phyloP scores from a whole-genome alignment of 2,888 invertebrate genomes.

The Caenorhabditis panamensis region DNA sequence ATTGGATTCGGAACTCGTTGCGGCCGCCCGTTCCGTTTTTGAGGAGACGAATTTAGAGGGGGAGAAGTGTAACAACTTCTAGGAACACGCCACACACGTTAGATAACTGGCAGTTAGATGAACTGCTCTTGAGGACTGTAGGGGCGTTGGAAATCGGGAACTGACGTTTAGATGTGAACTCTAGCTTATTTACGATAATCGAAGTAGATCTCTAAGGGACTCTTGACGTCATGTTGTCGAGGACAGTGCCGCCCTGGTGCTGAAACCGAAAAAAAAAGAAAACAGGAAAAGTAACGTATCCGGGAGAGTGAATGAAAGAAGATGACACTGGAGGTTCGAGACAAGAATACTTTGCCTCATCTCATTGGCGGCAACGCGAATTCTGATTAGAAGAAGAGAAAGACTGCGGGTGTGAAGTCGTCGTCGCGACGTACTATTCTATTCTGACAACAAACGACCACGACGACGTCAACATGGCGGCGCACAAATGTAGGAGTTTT shows the following conservation, averaged over 20 bases:
- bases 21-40: neutral
- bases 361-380: neutral
- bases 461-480: conserved; percentile 48
- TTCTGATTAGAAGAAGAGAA: conserved; percentile 43
- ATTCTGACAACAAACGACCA: conserved; percentile 55
- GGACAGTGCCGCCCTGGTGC: too few species aligned
- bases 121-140: too few species aligned
- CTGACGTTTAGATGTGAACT: too few species aligned
- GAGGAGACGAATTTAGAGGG: neutral
- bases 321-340: too few species aligned
- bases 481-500: conserved; percentile 48
- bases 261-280: too few species aligned
- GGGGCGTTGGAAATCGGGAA: too few species aligned
- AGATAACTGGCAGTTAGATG: too few species aligned
- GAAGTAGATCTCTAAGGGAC: too few species aligned
- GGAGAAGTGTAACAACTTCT: neutral
- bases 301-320: too few species aligned
- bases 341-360: neutral
- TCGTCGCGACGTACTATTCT: conserved; percentile 53
- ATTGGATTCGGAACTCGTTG: conserved; percentile 14
- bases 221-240: too few species aligned
- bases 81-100: neutral
- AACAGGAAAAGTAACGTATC: too few species aligned
- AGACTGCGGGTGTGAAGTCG: conserved; percentile 25
- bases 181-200: too few species aligned